These are phyloP conservation scores for Trachelus stipa DNA, from an alignment of 2,888 invertebrate species.

Conservation along the genomic window DNA sequence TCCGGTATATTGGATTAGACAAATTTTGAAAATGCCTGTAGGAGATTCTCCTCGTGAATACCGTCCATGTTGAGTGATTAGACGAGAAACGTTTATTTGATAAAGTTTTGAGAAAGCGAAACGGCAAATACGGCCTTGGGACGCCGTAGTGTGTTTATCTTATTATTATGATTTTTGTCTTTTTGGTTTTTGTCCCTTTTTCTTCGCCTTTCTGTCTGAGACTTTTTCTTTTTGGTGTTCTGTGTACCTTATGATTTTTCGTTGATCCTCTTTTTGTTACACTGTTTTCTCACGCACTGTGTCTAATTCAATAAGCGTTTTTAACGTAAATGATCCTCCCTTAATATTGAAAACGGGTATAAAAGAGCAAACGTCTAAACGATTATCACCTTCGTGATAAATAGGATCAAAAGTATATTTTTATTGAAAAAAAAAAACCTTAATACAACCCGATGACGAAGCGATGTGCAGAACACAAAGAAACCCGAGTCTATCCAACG, in stretches of 20 bases:
- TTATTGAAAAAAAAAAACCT: too few species aligned
- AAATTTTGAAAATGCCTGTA: too few species aligned
- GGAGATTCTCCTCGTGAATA: too few species aligned
- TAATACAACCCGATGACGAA: too few species aligned
- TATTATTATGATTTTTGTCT: slow-evolving; percentile 24
- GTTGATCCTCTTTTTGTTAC: slow-evolving; percentile 20
- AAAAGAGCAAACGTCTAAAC: too few species aligned
- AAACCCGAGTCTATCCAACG: too few species aligned
- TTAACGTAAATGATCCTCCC: too few species aligned
- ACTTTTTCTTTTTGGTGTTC: slow-evolving; percentile 28
- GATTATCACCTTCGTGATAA: too few species aligned
- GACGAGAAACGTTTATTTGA: neutral
- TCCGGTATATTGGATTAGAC: too few species aligned
- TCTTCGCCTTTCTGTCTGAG: slow-evolving; percentile 26
- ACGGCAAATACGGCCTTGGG: slow-evolving; percentile 44
- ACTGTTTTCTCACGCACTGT: slow-evolving; percentile 40
- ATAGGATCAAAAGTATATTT: too few species aligned
- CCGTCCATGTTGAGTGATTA: neutral
- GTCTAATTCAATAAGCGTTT: slow-evolving; percentile 36
- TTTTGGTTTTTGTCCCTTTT: slow-evolving; percentile 50
- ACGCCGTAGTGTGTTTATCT: slow-evolving; percentile 48
- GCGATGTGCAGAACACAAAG: too few species aligned
- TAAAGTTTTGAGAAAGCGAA: neutral
- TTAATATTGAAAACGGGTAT: too few species aligned
- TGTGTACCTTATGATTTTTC: slow-evolving; percentile 14